Evolutionary conservation across 2,888 invertebrate genomes (phyloP).

Genomic region (Eupithecia pulchellata): DNA sequence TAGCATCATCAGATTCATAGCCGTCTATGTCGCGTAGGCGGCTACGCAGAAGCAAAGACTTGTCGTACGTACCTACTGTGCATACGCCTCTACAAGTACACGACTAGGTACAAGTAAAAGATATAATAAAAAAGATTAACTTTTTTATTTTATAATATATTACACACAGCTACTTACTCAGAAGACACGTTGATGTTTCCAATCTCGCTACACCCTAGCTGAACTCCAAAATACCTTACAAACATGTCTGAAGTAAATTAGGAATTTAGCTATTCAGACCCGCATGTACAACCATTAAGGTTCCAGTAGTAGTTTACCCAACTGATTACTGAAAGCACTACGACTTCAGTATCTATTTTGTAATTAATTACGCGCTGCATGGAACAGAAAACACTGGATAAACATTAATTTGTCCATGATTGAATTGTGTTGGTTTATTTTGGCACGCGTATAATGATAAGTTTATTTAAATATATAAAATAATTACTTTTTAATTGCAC

Average conservation of each 20-base stretch:
- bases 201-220: background rate
- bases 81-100: background rate
- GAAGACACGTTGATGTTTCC: background rate
- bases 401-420: conserved; percentile 50
- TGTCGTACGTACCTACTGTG: background rate
- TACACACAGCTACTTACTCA: background rate
- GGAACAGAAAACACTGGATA: conserved; percentile 46
- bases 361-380: conserved; percentile 48
- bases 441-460: conserved; percentile 9
- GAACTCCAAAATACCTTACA: background rate
- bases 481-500: conserved; percentile 17
- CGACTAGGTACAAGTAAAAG: background rate
- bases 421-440: conserved; percentile 41
- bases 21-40: background rate
- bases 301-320: conserved; percentile 4
- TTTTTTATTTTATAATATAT: no score
- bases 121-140: no score
- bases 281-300: conserved; percentile 14
- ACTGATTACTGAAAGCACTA: conserved; percentile 31
- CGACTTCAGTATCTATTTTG: conserved; percentile 43
- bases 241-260: conserved; percentile 3
- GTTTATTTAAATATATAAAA: conserved; percentile 2
- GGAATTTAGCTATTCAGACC: conserved; percentile 4
- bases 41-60: background rate
- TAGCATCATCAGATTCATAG: background rate